These are phyloP conservation scores for Origma solitaria DNA, from an alignment of 2,113 vertebrate species.

Conservation along the genomic window DNA sequence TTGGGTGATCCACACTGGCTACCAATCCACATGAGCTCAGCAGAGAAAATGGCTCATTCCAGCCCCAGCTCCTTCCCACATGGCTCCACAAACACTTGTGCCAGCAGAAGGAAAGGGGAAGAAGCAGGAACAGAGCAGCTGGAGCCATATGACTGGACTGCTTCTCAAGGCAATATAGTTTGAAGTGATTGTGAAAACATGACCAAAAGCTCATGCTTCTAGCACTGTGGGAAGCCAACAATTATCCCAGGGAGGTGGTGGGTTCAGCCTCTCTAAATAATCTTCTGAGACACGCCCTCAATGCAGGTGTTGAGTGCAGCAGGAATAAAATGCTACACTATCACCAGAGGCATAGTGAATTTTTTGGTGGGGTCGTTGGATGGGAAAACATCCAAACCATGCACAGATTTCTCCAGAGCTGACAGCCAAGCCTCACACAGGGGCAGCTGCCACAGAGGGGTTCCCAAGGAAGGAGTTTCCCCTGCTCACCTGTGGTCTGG, in stretches of 20 bases:
- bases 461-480: background rate
- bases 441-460: background rate
- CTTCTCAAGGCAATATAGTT: background rate
- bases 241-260: background rate
- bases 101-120: background rate
- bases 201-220: background rate
- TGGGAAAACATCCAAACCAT: background rate
- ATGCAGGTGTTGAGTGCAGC: background rate
- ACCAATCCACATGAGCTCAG: background rate
- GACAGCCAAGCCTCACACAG: accelerated
- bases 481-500: background rate
- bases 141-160: background rate
- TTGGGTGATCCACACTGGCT: background rate
- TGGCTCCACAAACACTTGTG: background rate
- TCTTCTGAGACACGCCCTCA: background rate
- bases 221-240: background rate
- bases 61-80: background rate
- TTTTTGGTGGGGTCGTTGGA: background rate
- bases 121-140: slow-evolving; percentile 5
- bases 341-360: background rate
- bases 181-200: background rate
- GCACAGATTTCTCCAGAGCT: background rate
- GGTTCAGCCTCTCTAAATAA: background rate
- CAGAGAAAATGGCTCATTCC: background rate
- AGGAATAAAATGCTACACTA: background rate